These are phyloP conservation scores for Origma solitaria DNA, from an alignment of 2,113 vertebrate species.

Conservation along the genomic window DNA sequence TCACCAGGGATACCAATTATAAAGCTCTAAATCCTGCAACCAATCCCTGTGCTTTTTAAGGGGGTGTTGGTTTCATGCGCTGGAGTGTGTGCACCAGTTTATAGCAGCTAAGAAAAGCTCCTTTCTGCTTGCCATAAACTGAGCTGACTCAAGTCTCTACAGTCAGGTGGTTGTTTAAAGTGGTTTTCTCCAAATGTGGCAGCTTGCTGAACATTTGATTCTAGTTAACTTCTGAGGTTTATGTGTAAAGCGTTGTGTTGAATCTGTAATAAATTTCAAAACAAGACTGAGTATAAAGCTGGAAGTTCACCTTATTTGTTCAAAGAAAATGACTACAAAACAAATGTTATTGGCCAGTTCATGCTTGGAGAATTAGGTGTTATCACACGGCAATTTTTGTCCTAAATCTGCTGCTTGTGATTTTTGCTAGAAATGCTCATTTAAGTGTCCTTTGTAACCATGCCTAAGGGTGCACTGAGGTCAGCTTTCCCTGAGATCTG, in stretches of 20 bases:
- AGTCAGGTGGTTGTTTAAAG: conserved; percentile 73
- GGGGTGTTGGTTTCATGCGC: conserved; percentile 53
- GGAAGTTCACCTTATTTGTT: not conserved
- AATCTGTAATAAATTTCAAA: conserved; percentile 42
- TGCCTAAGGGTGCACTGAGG: not conserved
- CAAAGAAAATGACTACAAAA: not conserved
- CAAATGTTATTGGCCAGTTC: not conserved
- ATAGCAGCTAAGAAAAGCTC: conserved; percentile 64
- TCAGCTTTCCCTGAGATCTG: not conserved
- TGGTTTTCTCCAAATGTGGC: conserved; percentile 52
- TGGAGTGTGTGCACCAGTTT: conserved; percentile 55
- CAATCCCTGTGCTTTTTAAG: conserved; percentile 37
- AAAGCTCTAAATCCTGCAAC: conserved; percentile 47
- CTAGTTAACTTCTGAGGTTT: conserved; percentile 56
- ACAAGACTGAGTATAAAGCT: conserved; percentile 5
- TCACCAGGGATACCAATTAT: conserved; percentile 52
- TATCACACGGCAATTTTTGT: not conserved
- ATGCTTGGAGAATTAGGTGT: not conserved
- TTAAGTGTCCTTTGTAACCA: not conserved
- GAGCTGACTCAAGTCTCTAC: conserved; percentile 71
- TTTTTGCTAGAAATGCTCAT: not conserved
- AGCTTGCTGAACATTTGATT: conserved; percentile 71
- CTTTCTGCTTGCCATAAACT: conserved; percentile 65
- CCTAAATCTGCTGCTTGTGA: not conserved
- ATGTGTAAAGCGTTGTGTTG: not conserved